Conservation (phyloP, 2,888 invertebrate genomes). For the Rhynchonema sp. region DNA sequence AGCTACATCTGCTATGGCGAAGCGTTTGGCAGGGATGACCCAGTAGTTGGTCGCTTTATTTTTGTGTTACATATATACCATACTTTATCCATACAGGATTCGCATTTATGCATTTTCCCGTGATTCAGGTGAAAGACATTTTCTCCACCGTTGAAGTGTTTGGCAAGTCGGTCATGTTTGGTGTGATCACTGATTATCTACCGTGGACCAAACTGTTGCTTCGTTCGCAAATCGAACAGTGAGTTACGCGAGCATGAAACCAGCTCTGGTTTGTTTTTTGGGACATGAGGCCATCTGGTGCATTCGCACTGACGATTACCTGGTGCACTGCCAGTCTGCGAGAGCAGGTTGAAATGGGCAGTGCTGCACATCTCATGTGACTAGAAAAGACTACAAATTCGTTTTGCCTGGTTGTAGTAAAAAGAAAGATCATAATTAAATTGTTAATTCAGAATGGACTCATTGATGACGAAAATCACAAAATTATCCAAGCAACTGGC, state of each 20-base stretch:
- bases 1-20: slow-evolving; percentile 7
- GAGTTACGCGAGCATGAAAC: too few species aligned
- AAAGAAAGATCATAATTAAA: too few species aligned
- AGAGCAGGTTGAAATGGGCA: too few species aligned
- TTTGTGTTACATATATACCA: too few species aligned
- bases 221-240: background rate
- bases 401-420: background rate
- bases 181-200: slow-evolving; percentile 4
- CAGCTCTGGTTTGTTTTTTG: too few species aligned
- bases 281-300: too few species aligned
- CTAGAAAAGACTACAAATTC: background rate
- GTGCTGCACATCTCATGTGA: too few species aligned
- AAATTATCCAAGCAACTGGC: background rate
- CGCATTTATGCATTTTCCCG: too few species aligned
- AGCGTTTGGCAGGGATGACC: slow-evolving; percentile 3
- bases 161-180: slow-evolving; percentile 5
- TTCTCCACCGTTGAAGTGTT: background rate
- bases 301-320: too few species aligned
- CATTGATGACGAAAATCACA: background rate
- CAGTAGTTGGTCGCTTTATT: background rate
- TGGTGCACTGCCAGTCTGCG: too few species aligned
- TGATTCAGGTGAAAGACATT: background rate
- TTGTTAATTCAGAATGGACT: background rate
- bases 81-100: too few species aligned
- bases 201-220: background rate